Evolutionary conservation across 2,888 invertebrate genomes (phyloP), one percentile per base, ranked within the genome.

Genomic region (Antheraea assamensis): DNA sequence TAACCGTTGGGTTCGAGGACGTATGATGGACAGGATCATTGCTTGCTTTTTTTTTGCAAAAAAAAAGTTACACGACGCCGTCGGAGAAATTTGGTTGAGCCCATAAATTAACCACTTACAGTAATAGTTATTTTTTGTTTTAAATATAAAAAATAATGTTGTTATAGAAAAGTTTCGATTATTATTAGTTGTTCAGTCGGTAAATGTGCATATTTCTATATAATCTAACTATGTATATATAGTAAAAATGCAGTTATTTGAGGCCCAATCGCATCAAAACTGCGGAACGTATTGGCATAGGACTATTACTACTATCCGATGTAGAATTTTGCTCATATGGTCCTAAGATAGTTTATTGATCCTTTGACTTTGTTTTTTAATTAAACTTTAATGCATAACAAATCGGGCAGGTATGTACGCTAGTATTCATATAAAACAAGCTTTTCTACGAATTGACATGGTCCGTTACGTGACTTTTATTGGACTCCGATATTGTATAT

Each of bases 1-100:
- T 81, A 83, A 79, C 76, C 66, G 73, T 73, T 73, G 71, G 27
- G 19, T 42, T 47, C 31, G 49, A 71, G 55, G 55, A 71, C 52
- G 71, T 71, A 19, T 71, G 55, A 24, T 47, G 27, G 71, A 42
- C 13, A 71, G 52, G 71, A 55, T 27, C 71, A 52, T 71, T 71
- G 71, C 21, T 52, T 71, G 47, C 7, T 49, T 64, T 30, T 27
- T 64, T 64, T 64, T 27, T 5, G 17, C 27, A 30, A 17, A 30
- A 64, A 58, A 64, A 64, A 64, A 64, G 19, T 64, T 64, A 64
- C 27, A 64, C 42, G 35, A 58, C 24, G 24, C 58, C 21, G 10
- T 10, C 24, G n/a, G 8, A n/a, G 52, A 52, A 21, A 21, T 21
- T 52, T 52, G 49, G 55, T 55, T 8, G 24, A n/a, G n/a, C 13